A percentile compares a stretch with the other conserved stretches of the same genome.
Conservation (phyloP, 2,888 invertebrate genomes). For the Mayetiola destructor region DNA sequence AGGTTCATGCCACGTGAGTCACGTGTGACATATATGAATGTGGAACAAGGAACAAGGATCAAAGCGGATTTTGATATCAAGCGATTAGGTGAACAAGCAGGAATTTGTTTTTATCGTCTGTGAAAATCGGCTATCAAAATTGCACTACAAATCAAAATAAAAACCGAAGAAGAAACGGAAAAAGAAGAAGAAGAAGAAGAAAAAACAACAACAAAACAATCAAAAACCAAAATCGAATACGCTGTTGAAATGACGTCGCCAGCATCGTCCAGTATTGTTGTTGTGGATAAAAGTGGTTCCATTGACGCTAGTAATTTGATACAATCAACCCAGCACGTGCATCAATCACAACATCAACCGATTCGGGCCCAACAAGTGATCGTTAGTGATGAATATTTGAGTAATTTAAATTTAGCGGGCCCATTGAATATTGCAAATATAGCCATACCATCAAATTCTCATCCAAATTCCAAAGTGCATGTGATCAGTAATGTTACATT, state of each 20-base stretch:
- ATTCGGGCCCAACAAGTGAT: conserved; percentile 9
- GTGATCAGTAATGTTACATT: conserved; percentile 32
- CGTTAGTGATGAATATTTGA: conserved; percentile 14
- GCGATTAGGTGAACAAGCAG: too few species aligned
- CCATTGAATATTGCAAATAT: conserved; percentile 26
- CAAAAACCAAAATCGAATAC: conserved; percentile 14
- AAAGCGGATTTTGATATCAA: too few species aligned
- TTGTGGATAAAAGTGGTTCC: conserved; percentile 26
- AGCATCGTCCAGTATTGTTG: conserved; percentile 29
- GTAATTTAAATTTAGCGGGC: conserved; percentile 2
- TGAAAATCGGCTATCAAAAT: too few species aligned
- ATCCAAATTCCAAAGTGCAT: conserved; percentile 28
- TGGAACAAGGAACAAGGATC: too few species aligned
- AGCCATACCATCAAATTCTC: conserved; percentile 19
- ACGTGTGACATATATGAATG: too few species aligned
- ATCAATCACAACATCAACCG: conserved; percentile 18
- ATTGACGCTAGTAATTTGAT: conserved; percentile 15
- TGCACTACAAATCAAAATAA: too few species aligned
- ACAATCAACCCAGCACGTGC: conserved; percentile 18
- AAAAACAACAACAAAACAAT: conserved; percentile 11
- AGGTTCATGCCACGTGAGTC: too few species aligned
- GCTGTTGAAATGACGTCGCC: conserved; percentile 23
- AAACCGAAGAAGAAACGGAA: too few species aligned
- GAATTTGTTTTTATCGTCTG: too few species aligned
- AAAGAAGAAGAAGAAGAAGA: conserved; percentile 11